Evolutionary conservation across 2,113 vertebrate species (phyloP).

Genomic region (Sapajus apella): DNA sequence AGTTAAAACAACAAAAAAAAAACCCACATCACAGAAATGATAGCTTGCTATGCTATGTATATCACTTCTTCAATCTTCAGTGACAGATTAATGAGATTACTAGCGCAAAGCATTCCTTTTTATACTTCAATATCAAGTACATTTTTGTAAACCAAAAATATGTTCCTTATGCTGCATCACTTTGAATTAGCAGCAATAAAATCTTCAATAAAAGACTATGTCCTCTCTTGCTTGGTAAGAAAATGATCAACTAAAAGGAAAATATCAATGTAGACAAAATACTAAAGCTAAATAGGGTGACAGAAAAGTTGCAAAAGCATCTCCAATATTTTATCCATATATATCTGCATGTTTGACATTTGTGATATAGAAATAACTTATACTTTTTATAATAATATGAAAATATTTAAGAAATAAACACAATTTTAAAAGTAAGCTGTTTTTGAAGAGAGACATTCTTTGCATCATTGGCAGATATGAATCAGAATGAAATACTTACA

Average conservation of each 20-base stretch:
- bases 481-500: neutral
- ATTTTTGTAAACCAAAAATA: conserved; percentile 33
- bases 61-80: conserved; percentile 58
- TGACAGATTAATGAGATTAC: conserved; percentile 62
- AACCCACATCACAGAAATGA: conserved; percentile 33
- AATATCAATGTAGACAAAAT: neutral
- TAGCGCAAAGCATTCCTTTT: neutral
- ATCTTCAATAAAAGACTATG: neutral
- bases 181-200: conserved; percentile 55
- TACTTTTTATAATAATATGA: neutral
- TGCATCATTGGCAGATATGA: neutral
- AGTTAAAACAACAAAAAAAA: conserved; percentile 15
- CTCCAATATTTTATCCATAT: neutral
- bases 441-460: neutral
- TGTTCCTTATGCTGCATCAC: neutral
- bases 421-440: neutral
- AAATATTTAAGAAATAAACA: neutral
- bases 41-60: conserved; percentile 58
- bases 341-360: neutral
- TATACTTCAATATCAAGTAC: conserved; percentile 55
- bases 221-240: neutral
- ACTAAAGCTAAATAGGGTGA: neutral
- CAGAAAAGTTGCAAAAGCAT: neutral
- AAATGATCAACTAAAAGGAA: neutral
- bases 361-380: neutral